phyloP scores from a whole-genome alignment of 2,888 invertebrate genomes.

The Endotricha flammealis region DNA sequence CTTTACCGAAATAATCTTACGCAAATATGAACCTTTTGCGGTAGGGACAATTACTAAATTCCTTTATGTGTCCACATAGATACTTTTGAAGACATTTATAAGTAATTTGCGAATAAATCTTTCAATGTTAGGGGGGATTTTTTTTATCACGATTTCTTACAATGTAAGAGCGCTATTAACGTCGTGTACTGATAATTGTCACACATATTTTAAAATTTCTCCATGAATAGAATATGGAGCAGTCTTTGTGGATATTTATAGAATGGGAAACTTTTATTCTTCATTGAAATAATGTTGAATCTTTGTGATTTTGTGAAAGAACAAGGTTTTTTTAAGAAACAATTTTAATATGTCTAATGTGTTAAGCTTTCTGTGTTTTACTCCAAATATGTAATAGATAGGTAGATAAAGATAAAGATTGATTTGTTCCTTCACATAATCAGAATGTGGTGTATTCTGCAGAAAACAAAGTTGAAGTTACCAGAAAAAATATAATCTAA shows the following conservation, averaged over 20 bases:
- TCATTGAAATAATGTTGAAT: slow-evolving; percentile 31
- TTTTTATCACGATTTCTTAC: slow-evolving; percentile 52
- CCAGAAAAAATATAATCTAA: no score
- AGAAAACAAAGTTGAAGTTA: no score
- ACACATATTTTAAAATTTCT: slow-evolving; percentile 74
- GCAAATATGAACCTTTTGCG: neutral
- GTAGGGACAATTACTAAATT: neutral
- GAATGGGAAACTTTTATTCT: slow-evolving; percentile 43
- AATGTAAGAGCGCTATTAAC: slow-evolving; percentile 74
- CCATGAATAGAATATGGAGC: slow-evolving; percentile 37
- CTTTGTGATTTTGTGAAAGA: slow-evolving; percentile 28
- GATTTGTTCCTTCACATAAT: no score
- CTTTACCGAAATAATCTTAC: slow-evolving; percentile 4
- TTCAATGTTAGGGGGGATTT: slow-evolving; percentile 54
- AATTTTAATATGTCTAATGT: slow-evolving; percentile 35
- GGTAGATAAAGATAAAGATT: no score
- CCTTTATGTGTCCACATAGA: slow-evolving; percentile 13
- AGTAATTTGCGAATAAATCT: slow-evolving; percentile 79
- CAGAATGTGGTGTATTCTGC: no score
- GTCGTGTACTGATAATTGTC: slow-evolving; percentile 78
- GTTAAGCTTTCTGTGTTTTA: no score
- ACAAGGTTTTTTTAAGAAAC: slow-evolving; percentile 38
- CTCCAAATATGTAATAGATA: no score
- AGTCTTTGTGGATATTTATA: slow-evolving; percentile 29
- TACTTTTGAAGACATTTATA: slow-evolving; percentile 54